Conservation (phyloP, 2,888 invertebrate genomes). For the Chrysotoxum bicinctum region DNA sequence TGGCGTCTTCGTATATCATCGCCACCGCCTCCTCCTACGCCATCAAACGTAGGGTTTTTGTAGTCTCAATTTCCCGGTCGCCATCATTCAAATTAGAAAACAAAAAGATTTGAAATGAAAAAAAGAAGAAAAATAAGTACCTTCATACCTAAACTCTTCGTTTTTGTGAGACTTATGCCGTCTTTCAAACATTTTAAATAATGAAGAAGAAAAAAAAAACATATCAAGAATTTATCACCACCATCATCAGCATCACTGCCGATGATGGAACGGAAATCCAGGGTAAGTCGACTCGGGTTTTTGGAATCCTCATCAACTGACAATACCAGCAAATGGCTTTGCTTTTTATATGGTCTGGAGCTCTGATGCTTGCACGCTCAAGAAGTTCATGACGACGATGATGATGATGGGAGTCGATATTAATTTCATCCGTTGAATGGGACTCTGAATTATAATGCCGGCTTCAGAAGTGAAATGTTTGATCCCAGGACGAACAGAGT, state of each 20-base stretch:
- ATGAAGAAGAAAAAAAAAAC: background rate
- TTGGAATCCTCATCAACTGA: conserved; percentile 67
- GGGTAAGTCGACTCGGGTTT: conserved; percentile 58
- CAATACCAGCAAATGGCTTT: conserved; percentile 61
- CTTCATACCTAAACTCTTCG: background rate
- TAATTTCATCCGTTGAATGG: conserved; percentile 67
- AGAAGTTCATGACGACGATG: conserved; percentile 10
- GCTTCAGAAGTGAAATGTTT: conserved; percentile 51
- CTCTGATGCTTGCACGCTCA: conserved; percentile 2
- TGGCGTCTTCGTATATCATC: conserved; percentile 20
- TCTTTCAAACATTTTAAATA: conserved; percentile 43
- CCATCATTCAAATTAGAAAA: conserved; percentile 69
- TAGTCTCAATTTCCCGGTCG: conserved; percentile 65
- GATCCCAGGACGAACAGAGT: conserved; percentile 19
- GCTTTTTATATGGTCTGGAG: conserved; percentile 32
- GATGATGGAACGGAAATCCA: conserved; percentile 45
- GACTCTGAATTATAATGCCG: conserved; percentile 60
- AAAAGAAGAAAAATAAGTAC: conserved; percentile 4
- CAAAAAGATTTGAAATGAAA: conserved; percentile 33
- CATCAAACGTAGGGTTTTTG: conserved; percentile 40
- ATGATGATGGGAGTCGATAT: conserved; percentile 64
- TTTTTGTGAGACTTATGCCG: conserved; percentile 45
- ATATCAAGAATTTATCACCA: conserved; percentile 67
- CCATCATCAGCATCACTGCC: conserved; percentile 45
- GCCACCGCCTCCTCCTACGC: background rate